Base-by-base conservation (phyloP, 2,797 vertebrate genomes). In the Cossypha dichroa region DNA sequence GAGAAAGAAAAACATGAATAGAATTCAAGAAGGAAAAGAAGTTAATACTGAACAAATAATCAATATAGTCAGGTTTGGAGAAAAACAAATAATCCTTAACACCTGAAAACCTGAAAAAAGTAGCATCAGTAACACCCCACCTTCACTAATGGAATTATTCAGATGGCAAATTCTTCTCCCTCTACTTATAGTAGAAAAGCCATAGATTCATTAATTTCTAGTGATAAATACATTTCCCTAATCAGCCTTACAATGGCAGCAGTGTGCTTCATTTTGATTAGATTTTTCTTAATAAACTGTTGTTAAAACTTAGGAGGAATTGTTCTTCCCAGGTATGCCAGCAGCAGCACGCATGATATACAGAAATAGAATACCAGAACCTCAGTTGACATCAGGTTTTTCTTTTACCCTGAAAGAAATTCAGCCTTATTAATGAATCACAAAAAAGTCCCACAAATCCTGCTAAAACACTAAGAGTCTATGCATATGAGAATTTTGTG, bases 391-490 rank as follows among this genome's bases (percentile, higher is more conserved):
- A 68, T 28, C 29, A 36, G 7, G 38, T 6, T 80, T 80, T 88
- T 45, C 69, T 90, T 89, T 83, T 16, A 54, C 29, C 16, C 72
- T 36, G 8, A 36, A 87, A 67, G n/a, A 90, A 91, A 72, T 54
- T 41, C 43, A 94, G 31, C 51, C 40, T 84, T 62, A 83, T 55
- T 46, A 64, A 68, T 21, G 21, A 78, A 85, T 43, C 19, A 38
- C n/a, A 16, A 79, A 41, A 79, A 78, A 41, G 18, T 13, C 10
- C 21, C 15, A 66, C 9, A 25, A 5, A 18, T 8, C 15, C 56
- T 86, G 43, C 56, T 68, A 62, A 68, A 85, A 59, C 38, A 46
- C 29, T 26, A 25, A 33, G 33, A 62, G 6, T 23, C 28, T 34
- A 49, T 4, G 13, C 11, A 11, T 13, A 36, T 6, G 19, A 26